Percentiles rank a stretch among this genome's conserved stretches.
Conservation (phyloP, 2,888 invertebrate species). For the Polymixis flavicincta region DNA sequence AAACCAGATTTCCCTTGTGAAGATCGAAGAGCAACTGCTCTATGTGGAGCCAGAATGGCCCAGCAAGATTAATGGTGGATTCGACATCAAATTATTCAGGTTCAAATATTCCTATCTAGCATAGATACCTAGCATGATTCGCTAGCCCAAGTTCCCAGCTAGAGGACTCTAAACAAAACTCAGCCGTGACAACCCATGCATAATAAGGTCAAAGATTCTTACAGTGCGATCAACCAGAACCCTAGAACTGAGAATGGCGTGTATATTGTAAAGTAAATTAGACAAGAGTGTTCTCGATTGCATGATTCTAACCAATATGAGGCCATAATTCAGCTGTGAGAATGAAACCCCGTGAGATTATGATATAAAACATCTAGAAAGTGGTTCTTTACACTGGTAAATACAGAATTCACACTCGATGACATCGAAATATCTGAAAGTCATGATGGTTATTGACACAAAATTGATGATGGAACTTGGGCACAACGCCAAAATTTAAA, state of each 20-base stretch:
- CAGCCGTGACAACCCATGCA: conserved; percentile 44
- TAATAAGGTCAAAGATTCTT: conserved; percentile 42
- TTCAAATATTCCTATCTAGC: not conserved
- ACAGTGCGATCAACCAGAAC: conserved; percentile 42
- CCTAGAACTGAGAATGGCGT: conserved; percentile 31
- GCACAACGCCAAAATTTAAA: conserved; percentile 55
- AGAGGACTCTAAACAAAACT: conserved; percentile 30
- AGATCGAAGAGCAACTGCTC: not conserved
- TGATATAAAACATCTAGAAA: conserved; percentile 44
- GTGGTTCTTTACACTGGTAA: conserved; percentile 25
- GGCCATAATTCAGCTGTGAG: conserved; percentile 48
- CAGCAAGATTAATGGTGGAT: not conserved
- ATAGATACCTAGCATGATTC: conserved; percentile 6
- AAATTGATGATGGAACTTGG: conserved; percentile 59
- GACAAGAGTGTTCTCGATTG: conserved; percentile 30
- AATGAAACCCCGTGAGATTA: conserved; percentile 40
- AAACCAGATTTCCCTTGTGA: not conserved
- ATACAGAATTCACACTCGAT: conserved; percentile 26
- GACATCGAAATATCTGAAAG: conserved; percentile 57
- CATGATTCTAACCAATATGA: conserved; percentile 45
- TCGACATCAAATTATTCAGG: not conserved
- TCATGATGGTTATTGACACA: conserved; percentile 54
- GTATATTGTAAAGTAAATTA: conserved; percentile 2
- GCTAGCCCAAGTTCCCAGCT: conserved; percentile 12
- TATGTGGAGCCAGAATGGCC: too few relatives aligned